These are phyloP conservation scores for Seira sanloemensis DNA, from an alignment of 2,888 invertebrate species.

Conservation along the genomic window DNA sequence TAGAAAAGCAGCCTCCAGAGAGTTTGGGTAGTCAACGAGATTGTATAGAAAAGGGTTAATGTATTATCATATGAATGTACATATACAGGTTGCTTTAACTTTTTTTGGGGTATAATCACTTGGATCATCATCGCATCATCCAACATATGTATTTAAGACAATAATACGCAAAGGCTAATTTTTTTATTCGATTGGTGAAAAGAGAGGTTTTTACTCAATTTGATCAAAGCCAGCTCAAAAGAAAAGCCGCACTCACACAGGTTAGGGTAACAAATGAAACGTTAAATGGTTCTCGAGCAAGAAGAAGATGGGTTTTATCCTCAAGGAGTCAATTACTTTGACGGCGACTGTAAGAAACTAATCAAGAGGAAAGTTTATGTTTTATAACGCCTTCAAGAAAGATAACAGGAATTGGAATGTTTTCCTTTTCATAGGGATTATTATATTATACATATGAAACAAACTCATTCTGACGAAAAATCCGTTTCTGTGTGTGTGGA, in stretches of 20 bases:
- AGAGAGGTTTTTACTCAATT: constrained; percentile 69
- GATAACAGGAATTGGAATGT: constrained; percentile 6
- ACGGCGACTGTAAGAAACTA: constrained; percentile 71
- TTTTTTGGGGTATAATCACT: not conserved
- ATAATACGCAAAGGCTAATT: constrained; percentile 62
- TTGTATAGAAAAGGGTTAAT: not conserved
- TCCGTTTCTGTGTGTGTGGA: not conserved
- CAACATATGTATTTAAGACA: constrained; percentile 43
- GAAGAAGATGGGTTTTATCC: constrained; percentile 66
- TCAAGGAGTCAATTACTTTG: constrained; percentile 73
- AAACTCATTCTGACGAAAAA: no score
- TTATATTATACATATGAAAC: no score
- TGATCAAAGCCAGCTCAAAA: constrained; percentile 70
- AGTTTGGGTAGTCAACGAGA: not conserved
- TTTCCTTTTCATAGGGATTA: no score
- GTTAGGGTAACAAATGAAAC: constrained; percentile 66
- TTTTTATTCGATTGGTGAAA: constrained; percentile 70
- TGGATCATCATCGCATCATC: constrained; percentile 38
- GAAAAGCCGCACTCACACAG: constrained; percentile 23
- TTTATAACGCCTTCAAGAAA: constrained; percentile 53
- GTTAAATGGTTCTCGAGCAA: constrained; percentile 59
- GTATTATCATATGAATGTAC: not conserved
- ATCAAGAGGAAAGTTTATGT: constrained; percentile 70
- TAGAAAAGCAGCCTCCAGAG: not conserved
- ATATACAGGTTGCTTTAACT: not conserved